phyloP scores from a whole-genome alignment of 2,888 invertebrate species.

The Gnatocerus cornutus region DNA sequence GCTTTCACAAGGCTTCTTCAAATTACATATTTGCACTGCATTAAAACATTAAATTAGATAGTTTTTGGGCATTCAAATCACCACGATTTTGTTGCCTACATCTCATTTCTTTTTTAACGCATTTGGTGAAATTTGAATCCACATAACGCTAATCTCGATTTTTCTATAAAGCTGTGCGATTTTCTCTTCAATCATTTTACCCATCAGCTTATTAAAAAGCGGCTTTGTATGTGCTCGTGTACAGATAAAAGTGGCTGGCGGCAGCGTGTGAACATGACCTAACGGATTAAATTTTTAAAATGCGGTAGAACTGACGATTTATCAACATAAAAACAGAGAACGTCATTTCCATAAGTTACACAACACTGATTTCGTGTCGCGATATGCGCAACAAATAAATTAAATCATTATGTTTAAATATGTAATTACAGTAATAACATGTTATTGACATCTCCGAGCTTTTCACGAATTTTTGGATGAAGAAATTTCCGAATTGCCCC shows the following conservation, averaged over 20 bases:
- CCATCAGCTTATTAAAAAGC: slow-evolving; percentile 17
- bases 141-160: background rate
- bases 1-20: background rate
- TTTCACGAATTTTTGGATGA: background rate
- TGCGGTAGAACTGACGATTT: slow-evolving; percentile 26
- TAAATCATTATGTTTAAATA: slow-evolving; percentile 31
- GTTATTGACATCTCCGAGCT: background rate
- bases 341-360: slow-evolving; percentile 35
- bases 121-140: background rate
- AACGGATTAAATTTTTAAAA: slow-evolving; percentile 25
- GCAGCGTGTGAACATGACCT: slow-evolving; percentile 31
- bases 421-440: slow-evolving; percentile 26
- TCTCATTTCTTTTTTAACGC: no score
- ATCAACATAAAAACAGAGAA: slow-evolving; percentile 28
- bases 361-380: slow-evolving; percentile 14
- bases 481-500: no score
- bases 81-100: no score
- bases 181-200: slow-evolving; percentile 11
- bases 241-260: slow-evolving; percentile 15
- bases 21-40: no score
- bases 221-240: slow-evolving; percentile 19
- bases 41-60: no score
- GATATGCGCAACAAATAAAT: slow-evolving; percentile 29
- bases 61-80: no score
- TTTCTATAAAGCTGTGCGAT: slow-evolving; percentile 7